phyloP scores from a whole-genome alignment of 2,113 vertebrate species.

The Otocyon megalotis region DNA sequence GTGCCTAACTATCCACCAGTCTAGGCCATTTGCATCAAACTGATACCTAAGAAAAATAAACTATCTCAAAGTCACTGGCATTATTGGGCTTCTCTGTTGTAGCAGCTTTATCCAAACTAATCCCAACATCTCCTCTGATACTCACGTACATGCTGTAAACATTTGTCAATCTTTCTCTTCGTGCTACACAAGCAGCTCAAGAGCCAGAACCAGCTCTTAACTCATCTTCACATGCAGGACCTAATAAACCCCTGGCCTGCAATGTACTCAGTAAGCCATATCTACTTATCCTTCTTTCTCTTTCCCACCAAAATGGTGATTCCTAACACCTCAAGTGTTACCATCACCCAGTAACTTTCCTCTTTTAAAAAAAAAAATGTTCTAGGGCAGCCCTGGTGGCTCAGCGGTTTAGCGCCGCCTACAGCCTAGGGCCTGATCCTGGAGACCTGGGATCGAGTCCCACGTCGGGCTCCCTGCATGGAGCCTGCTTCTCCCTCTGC shows the following conservation, averaged over 20 bases:
- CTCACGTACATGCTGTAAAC: background rate
- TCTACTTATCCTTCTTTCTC: background rate
- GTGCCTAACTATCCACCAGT: too few relatives aligned
- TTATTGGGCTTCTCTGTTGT: fast-evolving
- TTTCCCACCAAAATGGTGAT: background rate
- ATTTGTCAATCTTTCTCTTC: background rate
- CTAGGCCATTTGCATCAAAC: background rate
- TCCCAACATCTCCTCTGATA: background rate
- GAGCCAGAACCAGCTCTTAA: background rate
- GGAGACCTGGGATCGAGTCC: background rate
- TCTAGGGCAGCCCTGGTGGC: background rate
- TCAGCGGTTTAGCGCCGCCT: background rate
- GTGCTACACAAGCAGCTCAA: background rate
- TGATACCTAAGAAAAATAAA: background rate
- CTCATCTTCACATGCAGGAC: background rate
- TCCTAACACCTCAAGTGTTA: background rate
- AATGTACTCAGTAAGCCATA: background rate
- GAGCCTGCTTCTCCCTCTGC: background rate
- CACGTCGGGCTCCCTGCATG: background rate
- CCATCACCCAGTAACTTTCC: background rate
- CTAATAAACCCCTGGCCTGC: background rate
- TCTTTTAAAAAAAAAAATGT: background rate
- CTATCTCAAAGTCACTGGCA: background rate
- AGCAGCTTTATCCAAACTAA: background rate
- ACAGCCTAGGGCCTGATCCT: background rate